Evolutionary conservation across 2,888 invertebrate species (phyloP).

Genomic region (Chaitophorus viminalis): DNA sequence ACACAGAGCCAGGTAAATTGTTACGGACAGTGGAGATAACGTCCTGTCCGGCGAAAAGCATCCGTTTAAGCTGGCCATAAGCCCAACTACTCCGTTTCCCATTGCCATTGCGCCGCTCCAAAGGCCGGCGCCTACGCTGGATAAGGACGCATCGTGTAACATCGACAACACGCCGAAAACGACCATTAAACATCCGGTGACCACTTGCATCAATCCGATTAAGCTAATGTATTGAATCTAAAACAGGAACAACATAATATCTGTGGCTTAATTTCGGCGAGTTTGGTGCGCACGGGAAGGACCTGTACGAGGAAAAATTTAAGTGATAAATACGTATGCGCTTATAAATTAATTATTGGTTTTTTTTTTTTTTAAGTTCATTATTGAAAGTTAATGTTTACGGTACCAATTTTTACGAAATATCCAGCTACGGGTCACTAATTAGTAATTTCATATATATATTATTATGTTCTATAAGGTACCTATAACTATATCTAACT

Average conservation of each 20-base stretch:
- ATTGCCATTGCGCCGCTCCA: constrained; percentile 66
- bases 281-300: no score
- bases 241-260: neutral
- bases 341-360: no score
- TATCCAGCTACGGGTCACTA: no score
- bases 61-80: constrained; percentile 65
- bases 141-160: constrained; percentile 65
- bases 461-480: no score
- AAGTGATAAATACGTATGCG: no score
- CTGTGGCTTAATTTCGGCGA: no score
- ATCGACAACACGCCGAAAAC: constrained; percentile 66
- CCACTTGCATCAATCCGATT: constrained; percentile 64
- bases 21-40: constrained; percentile 64
- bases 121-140: constrained; percentile 65
- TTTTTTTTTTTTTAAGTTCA: no score
- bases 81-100: constrained; percentile 65
- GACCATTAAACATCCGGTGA: constrained; percentile 66
- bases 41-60: constrained; percentile 64
- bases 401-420: no score
- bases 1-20: constrained; percentile 66
- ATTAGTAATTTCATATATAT: no score
- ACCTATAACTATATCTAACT: no score
- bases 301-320: no score
- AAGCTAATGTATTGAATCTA: constrained; percentile 53
- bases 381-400: no score